Evolutionary conservation across 2,797 vertebrate species (phyloP).

Genomic region (Meriones psammophilus): DNA sequence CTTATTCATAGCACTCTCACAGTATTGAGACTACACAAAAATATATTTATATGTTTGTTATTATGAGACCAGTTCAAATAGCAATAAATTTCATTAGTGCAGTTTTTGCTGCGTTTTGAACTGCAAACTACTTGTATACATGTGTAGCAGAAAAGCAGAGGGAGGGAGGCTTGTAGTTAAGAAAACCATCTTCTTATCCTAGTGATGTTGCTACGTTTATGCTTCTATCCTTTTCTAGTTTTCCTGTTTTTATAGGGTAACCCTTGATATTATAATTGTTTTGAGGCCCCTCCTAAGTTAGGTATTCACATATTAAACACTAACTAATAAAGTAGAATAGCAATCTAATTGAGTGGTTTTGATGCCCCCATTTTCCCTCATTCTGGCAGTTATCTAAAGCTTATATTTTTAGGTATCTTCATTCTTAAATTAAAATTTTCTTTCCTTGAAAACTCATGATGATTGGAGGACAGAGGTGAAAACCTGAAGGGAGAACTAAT

Average conservation of each 20-base stretch:
- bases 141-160: background rate
- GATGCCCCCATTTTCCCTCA: background rate
- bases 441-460: background rate
- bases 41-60: slow-evolving; percentile 50
- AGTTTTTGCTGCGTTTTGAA: background rate
- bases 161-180: background rate
- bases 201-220: background rate
- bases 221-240: background rate
- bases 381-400: background rate
- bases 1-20: slow-evolving; percentile 35
- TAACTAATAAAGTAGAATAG: slow-evolving; percentile 19
- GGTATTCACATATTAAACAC: slow-evolving; percentile 12
- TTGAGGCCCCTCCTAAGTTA: background rate
- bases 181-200: background rate
- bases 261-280: background rate
- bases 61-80: slow-evolving; percentile 49
- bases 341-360: background rate
- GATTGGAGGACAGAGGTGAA: slow-evolving; percentile 21
- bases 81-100: background rate
- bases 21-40: slow-evolving; percentile 45
- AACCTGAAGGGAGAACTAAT: background rate
- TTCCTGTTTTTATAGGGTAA: background rate
- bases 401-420: slow-evolving; percentile 36
- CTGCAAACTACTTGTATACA: slow-evolving; percentile 19
- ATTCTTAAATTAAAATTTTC: slow-evolving; percentile 21